Conservation (phyloP, 2,797 vertebrate genomes). For the Catharus ustulatus region DNA sequence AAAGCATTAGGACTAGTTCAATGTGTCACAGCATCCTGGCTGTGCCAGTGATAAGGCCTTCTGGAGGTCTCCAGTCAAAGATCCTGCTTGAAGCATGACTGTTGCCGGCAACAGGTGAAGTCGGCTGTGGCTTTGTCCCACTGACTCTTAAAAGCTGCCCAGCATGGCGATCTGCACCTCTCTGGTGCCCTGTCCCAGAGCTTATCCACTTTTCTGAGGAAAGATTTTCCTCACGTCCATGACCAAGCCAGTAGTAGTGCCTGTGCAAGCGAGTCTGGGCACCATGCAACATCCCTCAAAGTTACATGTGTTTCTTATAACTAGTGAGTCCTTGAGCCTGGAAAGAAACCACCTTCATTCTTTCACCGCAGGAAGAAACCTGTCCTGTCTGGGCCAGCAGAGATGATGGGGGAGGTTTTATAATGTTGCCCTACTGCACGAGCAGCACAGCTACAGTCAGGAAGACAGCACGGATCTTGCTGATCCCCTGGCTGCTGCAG, state of each 20-base stretch:
- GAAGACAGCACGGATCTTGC: not conserved
- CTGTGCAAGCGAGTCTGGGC: not conserved
- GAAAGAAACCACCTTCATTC: not conserved
- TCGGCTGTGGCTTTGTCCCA: not conserved
- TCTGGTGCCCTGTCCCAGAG: not conserved
- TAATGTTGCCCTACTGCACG: fast-evolving
- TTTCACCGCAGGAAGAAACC: not conserved
- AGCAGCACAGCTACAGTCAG: fast-evolving
- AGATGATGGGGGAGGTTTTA: not conserved
- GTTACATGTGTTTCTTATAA: not conserved
- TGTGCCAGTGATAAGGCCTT: not conserved
- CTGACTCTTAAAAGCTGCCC: not conserved
- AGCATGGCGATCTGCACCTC: not conserved
- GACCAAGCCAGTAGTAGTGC: not conserved
- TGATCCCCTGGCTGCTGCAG: fast-evolving
- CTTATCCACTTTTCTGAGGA: not conserved
- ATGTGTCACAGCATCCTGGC: not conserved
- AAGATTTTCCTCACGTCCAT: not conserved
- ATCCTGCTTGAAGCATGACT: not conserved
- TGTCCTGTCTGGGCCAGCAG: not conserved
- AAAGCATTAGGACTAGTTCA: not conserved
- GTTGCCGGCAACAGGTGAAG: not conserved
- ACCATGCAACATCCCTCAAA: not conserved
- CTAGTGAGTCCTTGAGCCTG: not conserved
- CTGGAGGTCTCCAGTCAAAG: not conserved